A percentile compares a stretch with the other conserved stretches of the same genome.
phyloP scores from a whole-genome alignment of 2,797 vertebrate genomes.

The Gadopsis marmoratus region DNA sequence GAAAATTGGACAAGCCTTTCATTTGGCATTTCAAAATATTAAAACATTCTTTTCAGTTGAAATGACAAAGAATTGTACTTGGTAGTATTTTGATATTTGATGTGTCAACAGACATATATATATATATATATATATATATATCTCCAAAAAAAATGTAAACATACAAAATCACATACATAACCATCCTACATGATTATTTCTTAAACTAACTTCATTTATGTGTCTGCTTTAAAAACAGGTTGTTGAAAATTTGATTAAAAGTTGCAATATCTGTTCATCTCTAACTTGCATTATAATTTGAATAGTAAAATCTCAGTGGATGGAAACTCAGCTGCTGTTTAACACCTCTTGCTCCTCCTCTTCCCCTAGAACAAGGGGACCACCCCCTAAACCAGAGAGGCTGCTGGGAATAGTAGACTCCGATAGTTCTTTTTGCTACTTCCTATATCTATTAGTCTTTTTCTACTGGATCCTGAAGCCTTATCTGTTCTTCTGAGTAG shows the following conservation, averaged over 20 bases:
- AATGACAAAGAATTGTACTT: neutral
- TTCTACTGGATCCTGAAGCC: slow-evolving; percentile 77
- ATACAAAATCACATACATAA: neutral
- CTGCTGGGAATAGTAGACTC: slow-evolving; percentile 68
- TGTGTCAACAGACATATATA: neutral
- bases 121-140: neutral
- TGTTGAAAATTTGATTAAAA: neutral
- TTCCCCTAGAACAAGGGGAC: slow-evolving; percentile 38
- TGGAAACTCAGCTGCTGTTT: slow-evolving; percentile 28
- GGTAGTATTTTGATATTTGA: too few relatives aligned
- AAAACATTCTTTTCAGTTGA: neutral
- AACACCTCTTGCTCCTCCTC: slow-evolving; percentile 7
- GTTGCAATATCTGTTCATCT: neutral
- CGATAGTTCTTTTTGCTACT: slow-evolving; percentile 30
- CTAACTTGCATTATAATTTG: neutral
- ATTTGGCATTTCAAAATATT: neutral
- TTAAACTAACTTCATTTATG: neutral
- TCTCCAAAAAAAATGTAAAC: neutral
- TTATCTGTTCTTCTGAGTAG: slow-evolving; percentile 76
- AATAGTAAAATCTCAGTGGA: neutral
- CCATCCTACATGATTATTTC: neutral
- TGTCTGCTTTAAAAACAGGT: neutral
- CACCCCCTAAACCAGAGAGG: slow-evolving; percentile 50
- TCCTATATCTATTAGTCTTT: slow-evolving; percentile 50
- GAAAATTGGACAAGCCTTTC: neutral